A percentile compares a stretch with the other conserved stretches of the same genome.
Conservation (phyloP, 1,140 invertebrate genomes). For the Drosophila chauvacae region DNA sequence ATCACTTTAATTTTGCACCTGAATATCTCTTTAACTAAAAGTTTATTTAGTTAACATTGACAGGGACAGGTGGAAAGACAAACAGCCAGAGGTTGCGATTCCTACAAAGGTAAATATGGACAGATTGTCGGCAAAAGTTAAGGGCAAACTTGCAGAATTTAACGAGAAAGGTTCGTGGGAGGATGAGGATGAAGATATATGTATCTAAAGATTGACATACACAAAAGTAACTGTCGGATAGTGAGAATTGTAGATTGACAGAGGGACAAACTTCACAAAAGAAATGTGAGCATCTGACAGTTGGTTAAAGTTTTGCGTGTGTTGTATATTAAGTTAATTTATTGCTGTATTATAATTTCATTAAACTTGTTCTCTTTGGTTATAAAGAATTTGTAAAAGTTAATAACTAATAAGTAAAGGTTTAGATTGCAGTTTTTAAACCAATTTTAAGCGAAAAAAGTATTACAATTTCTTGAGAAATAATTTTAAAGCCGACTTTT, state of each 20-base stretch:
- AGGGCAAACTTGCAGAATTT: constrained; percentile 21
- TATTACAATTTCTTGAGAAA: too few species aligned
- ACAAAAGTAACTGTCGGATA: background rate
- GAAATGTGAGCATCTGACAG: constrained; percentile 1
- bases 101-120: constrained; percentile 19
- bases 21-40: constrained; percentile 8
- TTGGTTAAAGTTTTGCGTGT: constrained; percentile 1
- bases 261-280: background rate
- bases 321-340: background rate
- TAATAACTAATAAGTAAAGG: background rate
- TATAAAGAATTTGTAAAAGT: background rate
- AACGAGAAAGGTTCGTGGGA: constrained; percentile 2
- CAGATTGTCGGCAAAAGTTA: constrained; percentile 26
- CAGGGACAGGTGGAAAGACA: constrained; percentile 21
- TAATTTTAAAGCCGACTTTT: too few species aligned
- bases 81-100: constrained; percentile 15
- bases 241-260: constrained; percentile 20
- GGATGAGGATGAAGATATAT: background rate
- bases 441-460: too few species aligned
- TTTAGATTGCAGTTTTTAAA: too few species aligned
- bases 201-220: constrained; percentile 16
- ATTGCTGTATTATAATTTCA: background rate
- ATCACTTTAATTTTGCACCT: background rate
- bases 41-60: constrained; percentile 7
- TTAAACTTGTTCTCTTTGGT: background rate